Base-by-base conservation (phyloP, 2,888 invertebrate genomes). In the Spatulosminthurus flaviceps region DNA sequence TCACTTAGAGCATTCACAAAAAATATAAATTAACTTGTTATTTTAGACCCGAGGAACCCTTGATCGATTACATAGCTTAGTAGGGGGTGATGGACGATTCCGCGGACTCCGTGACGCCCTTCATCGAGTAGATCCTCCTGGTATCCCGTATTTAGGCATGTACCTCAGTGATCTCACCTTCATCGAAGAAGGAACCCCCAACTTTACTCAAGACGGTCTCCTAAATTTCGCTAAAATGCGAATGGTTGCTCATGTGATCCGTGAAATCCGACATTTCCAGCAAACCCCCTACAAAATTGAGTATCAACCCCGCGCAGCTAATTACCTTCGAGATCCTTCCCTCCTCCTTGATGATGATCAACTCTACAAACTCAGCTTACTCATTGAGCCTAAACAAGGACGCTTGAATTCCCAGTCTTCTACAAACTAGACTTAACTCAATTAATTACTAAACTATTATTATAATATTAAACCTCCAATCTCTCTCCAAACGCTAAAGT, bases 181-280 rank as follows among this genome's bases (percentile, higher is more conserved):
- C 88, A 95, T 96, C 79, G 96, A 96, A 88, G 96, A 96, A 88
- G 95, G 96, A 41, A 95, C 95, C 1, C 93, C 95, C 0, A 95
- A 95, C 87, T 93, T 94, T 87, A 95, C 95, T 0, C 94, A 95
- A 1, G 95, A 96, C 82, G 93, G 93, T 77, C 90, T 96, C 21
- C 90, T 96, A 67, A 96, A 96, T 87, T 96, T 96, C 88, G 95
- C 96, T 7, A 96, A 96, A 89, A 95, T 96, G 95, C 90, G 96
- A 89, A 96, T 96, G 96, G 94, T 96, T 86, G 95, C 96, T 5
- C 95, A 96, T 87, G 95, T 96, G 7, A 96, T 96, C 84, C 90
- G 95, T 76, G 96, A 96, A 89, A 95, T 96, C 83, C 91, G 95
- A 21, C 93, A 95, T 86, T 96, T 94, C 87, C 96, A 96, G 87